Base-by-base conservation (phyloP, 1,140 invertebrate species). In the Drosophila pseudoobscura region DNA sequence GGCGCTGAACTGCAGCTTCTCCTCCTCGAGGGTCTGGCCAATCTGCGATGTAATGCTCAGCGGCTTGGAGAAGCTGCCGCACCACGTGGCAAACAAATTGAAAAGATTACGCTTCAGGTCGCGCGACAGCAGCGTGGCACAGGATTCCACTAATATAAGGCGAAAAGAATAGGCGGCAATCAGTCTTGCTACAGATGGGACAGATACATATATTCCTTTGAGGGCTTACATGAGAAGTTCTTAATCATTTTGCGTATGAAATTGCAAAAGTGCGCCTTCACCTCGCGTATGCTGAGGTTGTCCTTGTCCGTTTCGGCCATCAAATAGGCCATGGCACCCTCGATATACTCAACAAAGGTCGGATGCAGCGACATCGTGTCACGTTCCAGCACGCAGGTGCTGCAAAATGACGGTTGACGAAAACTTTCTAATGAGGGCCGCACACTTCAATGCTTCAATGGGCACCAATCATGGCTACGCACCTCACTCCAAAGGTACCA, bases 201-300 rank as follows among this genome's bases (percentile, higher is more conserved):
- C 13, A 6, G 9, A 24, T 4, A 8, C 6, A 29, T 31, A 31
- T 15, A 8, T 15, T 6, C 5, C 26, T 39, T 47, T 39, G n/a
- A 41, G 3, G 26, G 71, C 95, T 95, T 93, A 97, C 97, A 85
- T 54, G 96, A 95, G 92, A 98, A 98, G 90, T 96, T 97, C 84
- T 97, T 97, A 66, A 99, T 96, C 92, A 99, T 96, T 89, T 98
- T 97, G 11, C 96, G 94, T 62, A 99, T 95, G 90, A 99, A 98
- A 90, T 97, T 96, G 72, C 97, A 98, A 92, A 99, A 99, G 82
- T 98, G 97, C 1, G 98, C 93, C 63, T 98, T 97, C 39, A 99
- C 97, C 78, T 97, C 95, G 90, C 95, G 92, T 71, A 97, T 93
- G 89, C 94, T 93, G 56, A 95, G 93, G 46, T 95, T 96, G 87